These are phyloP conservation scores for Encarsia formosa DNA, from an alignment of 2,888 invertebrate genomes.

Conservation along the genomic window DNA sequence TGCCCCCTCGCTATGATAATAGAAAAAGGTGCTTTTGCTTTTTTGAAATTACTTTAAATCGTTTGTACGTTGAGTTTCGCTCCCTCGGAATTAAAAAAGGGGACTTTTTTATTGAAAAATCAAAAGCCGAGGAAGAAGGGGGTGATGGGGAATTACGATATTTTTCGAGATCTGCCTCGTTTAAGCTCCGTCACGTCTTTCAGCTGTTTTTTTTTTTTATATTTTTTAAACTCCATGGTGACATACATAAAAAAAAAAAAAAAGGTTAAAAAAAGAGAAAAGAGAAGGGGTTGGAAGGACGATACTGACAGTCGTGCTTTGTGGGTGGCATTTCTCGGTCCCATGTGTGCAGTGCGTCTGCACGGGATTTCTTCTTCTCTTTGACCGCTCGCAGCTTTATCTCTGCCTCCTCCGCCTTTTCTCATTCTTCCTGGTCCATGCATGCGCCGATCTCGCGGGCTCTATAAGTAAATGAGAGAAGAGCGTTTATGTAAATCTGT, in stretches of 20 bases:
- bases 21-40: too few species aligned
- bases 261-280: neutral
- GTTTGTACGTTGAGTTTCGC: too few species aligned
- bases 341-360: constrained; percentile 25
- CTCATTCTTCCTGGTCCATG: constrained; percentile 1
- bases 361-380: constrained; percentile 8
- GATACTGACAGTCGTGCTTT: constrained; percentile 17
- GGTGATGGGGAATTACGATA: constrained; percentile 32
- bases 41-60: too few species aligned
- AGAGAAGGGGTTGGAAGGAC: neutral
- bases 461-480: constrained; percentile 28
- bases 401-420: constrained; percentile 15
- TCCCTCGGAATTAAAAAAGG: too few species aligned
- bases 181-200: constrained; percentile 47
- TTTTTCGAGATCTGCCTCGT: constrained; percentile 49
- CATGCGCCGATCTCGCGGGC: constrained; percentile 19
- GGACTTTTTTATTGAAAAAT: too few species aligned
- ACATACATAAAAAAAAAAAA: neutral
- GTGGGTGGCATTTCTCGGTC: constrained; percentile 25
- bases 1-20: too few species aligned
- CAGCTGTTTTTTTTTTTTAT: too few species aligned
- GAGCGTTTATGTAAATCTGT: constrained; percentile 32
- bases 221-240: too few species aligned
- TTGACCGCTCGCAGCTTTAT: constrained; percentile 16
- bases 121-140: constrained; percentile 28